Conservation (phyloP, 1,140 invertebrate species). For the Calosoma granatense region DNA sequence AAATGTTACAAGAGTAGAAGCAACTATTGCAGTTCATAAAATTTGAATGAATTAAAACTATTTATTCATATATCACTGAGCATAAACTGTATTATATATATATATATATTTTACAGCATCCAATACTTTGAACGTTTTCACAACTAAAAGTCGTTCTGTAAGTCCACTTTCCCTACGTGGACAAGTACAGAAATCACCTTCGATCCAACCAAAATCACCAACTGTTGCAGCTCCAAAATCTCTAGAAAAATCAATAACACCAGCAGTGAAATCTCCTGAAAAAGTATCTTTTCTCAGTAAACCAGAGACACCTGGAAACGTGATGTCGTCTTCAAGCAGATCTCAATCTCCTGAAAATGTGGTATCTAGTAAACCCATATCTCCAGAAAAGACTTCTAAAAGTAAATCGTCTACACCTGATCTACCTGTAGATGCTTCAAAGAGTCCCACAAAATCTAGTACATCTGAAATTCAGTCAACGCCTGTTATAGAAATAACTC, state of each 20-base stretch:
- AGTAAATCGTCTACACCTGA: background rate
- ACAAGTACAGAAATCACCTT: background rate
- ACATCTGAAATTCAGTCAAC: background rate
- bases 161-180: background rate
- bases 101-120: too few relatives aligned
- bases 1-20: too few relatives aligned
- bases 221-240: background rate
- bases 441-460: background rate
- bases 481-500: background rate
- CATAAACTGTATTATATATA: background rate
- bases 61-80: too few relatives aligned
- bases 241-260: background rate
- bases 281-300: too few relatives aligned
- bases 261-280: background rate
- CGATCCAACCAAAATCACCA: background rate
- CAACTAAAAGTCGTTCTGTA: background rate
- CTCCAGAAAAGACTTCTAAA: too few relatives aligned
- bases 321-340: background rate
- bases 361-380: too few relatives aligned
- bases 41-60: too few relatives aligned
- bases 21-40: too few relatives aligned
- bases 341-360: background rate
- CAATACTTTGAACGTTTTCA: background rate
- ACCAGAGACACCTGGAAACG: background rate
- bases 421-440: background rate